Evolutionary conservation across 2,113 vertebrate species (phyloP), one percentile per base, ranked within the genome.

Genomic region (Etia nguti): DNA sequence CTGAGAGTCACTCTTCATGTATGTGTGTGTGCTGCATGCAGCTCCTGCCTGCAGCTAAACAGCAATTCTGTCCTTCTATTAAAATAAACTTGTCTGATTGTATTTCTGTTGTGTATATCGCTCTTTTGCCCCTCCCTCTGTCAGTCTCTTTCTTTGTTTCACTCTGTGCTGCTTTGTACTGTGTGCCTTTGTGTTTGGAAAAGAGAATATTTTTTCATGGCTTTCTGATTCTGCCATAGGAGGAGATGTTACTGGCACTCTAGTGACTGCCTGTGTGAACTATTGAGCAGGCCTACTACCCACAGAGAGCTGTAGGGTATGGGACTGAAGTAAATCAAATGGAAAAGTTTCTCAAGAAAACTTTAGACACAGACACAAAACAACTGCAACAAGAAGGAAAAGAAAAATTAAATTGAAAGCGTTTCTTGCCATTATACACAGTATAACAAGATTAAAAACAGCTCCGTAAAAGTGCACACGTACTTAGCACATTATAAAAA

Each of bases 11-110:
- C 52, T 2, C 46, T 79, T 43, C 62, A 1, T 50, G 43, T 55
- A 43, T 73, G 81, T 56, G 73, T 68, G 77, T 54, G 29, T 80
- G 73, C 46, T 62, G 29, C 29, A 52, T 55, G 77, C 10, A 26
- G 43, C 24, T 54, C 26, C 26, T 38, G n/a, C 85, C 75, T 77
- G 57, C 52, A 85, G 60, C 81, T n/a, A 24, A 59, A 50, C 55
- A 82, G 70, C 85, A 36, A 77, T 36, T 48, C 34, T 4, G 2
- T 13, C 59, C 80, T 82, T 79, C 31, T 56, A 48, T 48, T 48
- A 84, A 48, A 85, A 89, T 9, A 50, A 57, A 65, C 31, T 5
- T 60, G 41, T 83, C 59, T 80, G 41, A 73, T 59, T 80, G 22
- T 41, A 0, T 83, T 56, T 16, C 43, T 26, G 60, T 80, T 26